Evolutionary conservation across 2,113 vertebrate species (phyloP).

Genomic region (Probosciger aterrimus): DNA sequence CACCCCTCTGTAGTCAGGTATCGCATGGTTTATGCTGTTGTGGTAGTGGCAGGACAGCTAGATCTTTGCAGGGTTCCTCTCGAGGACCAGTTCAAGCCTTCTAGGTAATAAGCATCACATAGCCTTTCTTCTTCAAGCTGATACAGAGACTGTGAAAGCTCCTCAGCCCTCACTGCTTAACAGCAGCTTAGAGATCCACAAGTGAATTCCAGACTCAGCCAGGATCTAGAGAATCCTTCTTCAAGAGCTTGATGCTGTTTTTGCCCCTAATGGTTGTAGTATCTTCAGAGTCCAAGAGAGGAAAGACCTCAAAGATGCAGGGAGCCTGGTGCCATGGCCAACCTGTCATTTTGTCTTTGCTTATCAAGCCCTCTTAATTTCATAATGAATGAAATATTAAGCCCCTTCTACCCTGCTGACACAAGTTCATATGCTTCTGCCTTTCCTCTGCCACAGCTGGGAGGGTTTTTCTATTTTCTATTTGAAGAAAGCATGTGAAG

Average conservation of each 20-base stretch:
- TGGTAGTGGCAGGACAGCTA: background rate
- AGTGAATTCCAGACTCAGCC: background rate
- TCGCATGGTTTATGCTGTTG: background rate
- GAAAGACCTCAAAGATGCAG: background rate
- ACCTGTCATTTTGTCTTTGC: background rate
- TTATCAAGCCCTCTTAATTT: background rate
- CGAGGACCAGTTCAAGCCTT: background rate
- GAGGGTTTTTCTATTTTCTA: background rate
- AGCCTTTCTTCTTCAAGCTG: background rate
- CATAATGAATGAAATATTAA: background rate
- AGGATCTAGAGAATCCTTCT: background rate
- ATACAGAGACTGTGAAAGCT: background rate
- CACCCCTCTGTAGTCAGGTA: background rate
- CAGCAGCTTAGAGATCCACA: background rate
- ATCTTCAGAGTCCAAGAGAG: background rate
- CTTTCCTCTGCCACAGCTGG: background rate
- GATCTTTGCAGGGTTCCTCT: background rate
- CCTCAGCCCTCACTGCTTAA: background rate
- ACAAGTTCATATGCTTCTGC: background rate
- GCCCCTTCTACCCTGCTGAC: background rate
- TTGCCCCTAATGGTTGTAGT: background rate
- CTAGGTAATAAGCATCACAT: fast-evolving
- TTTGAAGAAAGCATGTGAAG: background rate
- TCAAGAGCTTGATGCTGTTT: background rate
- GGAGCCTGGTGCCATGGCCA: background rate